Base-by-base conservation (phyloP, 2,113 vertebrate genomes). In the Indicator maculatus region DNA sequence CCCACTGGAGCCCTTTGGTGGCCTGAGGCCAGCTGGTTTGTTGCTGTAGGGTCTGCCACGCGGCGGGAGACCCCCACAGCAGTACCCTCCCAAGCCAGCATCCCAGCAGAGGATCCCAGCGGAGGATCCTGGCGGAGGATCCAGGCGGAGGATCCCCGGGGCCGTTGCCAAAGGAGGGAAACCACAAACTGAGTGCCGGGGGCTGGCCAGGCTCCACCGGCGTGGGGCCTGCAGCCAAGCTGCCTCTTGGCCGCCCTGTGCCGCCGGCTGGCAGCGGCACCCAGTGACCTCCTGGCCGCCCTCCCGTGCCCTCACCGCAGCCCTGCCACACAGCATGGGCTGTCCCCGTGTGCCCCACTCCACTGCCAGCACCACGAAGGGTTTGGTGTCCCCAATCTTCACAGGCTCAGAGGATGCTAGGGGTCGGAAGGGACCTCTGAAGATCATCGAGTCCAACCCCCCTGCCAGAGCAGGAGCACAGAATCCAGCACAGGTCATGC, bases 171-270 rank as follows among this genome's bases (percentile, higher is more conserved):
- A 26, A 52, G 95, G 88, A 58, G 60, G 95, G 87, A 95, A 96
- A 95, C 96, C 95, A 31, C 93, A 73, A 41, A 55, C 15, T 2
- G 33, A 79, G 80, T 7, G 74, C 64, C 17, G 70, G 86, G 88
- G 75, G 75, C 93, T 95, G 95, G 92, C 87, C 8, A 2, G 24
- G 84, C 84, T 91, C 94, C 90, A 85, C 91, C 3, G 30, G 10
- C 30, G 36, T 1, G 14, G 72, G 93, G 94, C 88, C 7, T 18
- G 53, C 90, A 87, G 94, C 95, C 96, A 96, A 92, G 12, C 63
- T 74, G 83, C 82, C 86, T 91, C 77, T 90, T 90, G 95, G 96
- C 94, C 12, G 28, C 73, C 87, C 73, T 19, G 6, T 64, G 85
- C 81, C 3, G 58, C n/a, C 2, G 70, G 38, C 75, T 91, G 94